These are phyloP conservation scores for Stomorhina lunata DNA, from an alignment of 2,888 invertebrate genomes.

Conservation along the genomic window DNA sequence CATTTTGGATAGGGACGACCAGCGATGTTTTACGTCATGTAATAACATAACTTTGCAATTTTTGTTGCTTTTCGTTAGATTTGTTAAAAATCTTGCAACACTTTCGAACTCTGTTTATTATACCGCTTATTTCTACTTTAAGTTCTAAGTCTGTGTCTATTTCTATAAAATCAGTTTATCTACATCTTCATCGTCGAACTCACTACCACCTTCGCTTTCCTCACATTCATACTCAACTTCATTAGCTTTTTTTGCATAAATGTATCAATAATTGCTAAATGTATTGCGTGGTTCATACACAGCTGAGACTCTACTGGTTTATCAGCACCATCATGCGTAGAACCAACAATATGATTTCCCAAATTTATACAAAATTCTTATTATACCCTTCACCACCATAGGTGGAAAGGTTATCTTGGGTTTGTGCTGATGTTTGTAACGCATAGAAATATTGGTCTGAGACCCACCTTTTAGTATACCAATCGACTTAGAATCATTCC, in stretches of 20 bases:
- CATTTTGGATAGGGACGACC: background rate
- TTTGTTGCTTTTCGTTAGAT: background rate
- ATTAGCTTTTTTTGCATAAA: background rate
- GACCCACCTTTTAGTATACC: too few species aligned
- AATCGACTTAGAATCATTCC: too few species aligned
- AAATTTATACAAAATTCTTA: background rate
- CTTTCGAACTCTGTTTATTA: too few species aligned
- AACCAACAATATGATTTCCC: background rate
- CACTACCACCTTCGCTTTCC: background rate
- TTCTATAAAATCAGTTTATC: background rate
- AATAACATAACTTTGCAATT: too few species aligned
- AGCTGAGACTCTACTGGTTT: background rate
- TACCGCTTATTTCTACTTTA: background rate
- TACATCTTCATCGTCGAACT: background rate
- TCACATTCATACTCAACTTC: background rate
- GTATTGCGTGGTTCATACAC: background rate
- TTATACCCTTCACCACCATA: too few species aligned
- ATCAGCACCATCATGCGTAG: background rate
- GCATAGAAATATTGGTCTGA: too few species aligned
- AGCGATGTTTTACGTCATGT: constrained; percentile 16
- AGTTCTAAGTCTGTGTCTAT: background rate
- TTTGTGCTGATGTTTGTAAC: too few species aligned
- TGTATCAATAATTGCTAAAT: background rate
- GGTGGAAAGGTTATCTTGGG: too few species aligned
- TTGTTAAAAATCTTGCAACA: background rate